A percentile compares a stretch with the other conserved stretches of the same genome.
Evolutionary conservation across 2,888 invertebrate genomes (phyloP).

Genomic region (Eupeodes luniger): DNA sequence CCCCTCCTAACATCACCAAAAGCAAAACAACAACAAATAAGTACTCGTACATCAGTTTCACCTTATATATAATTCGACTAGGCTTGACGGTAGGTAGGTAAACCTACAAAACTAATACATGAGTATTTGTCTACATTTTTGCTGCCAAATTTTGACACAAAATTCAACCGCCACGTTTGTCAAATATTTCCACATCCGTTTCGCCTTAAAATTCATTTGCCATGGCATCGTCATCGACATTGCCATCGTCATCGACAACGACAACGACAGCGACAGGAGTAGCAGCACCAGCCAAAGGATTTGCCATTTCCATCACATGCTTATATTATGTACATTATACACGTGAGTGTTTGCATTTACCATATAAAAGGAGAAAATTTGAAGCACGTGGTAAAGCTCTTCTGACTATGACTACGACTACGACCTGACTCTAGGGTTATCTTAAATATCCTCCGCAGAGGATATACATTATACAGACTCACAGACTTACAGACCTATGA

Average conservation of each 20-base stretch:
- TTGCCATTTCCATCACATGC: conserved; percentile 15
- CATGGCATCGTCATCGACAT: too few species aligned
- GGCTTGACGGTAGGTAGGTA: too few species aligned
- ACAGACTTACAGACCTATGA: background rate
- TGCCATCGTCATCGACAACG: background rate
- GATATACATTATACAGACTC: background rate
- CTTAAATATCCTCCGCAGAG: conserved; percentile 42
- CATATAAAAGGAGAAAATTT: conserved; percentile 37
- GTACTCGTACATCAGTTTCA: background rate
- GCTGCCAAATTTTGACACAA: conserved; percentile 44
- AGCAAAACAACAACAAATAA: background rate
- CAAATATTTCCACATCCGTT: conserved; percentile 56
- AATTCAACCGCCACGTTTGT: conserved; percentile 53
- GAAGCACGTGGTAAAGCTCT: conserved; percentile 33
- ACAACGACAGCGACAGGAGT: background rate
- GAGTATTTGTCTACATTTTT: conserved; percentile 39
- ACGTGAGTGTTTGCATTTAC: conserved; percentile 36
- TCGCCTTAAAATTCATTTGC: conserved; percentile 15
- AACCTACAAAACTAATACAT: conserved; percentile 8
- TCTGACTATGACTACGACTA: background rate
- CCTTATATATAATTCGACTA: too few species aligned
- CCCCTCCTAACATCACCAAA: background rate
- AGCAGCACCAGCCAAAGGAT: background rate
- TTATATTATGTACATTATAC: background rate
- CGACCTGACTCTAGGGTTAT: conserved; percentile 12